phyloP scores from a whole-genome alignment of 2,888 invertebrate species.

The Cheilosia soror region DNA sequence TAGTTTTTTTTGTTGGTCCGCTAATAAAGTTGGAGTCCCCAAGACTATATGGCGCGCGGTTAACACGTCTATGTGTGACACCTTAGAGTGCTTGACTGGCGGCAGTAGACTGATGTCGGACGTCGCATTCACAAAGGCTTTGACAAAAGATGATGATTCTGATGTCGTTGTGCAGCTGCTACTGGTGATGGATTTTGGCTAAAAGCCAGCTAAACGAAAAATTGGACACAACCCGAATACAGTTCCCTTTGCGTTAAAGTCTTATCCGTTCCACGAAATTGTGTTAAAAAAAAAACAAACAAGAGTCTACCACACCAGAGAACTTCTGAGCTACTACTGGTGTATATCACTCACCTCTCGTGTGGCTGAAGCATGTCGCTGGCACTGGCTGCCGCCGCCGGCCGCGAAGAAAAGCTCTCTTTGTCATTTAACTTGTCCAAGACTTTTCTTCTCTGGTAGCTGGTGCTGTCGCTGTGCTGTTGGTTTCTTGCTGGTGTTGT shows the following conservation, averaged over 20 bases:
- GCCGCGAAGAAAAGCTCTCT: slow-evolving; percentile 64
- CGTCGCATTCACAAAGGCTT: slow-evolving; percentile 54
- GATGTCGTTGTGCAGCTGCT: slow-evolving; percentile 28
- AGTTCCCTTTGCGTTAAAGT: slow-evolving; percentile 52
- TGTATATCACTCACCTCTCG: slow-evolving; percentile 49
- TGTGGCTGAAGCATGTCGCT: slow-evolving; percentile 24
- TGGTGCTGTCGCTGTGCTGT: slow-evolving; percentile 5
- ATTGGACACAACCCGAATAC: slow-evolving; percentile 42
- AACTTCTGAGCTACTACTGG: slow-evolving; percentile 71
- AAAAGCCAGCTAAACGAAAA: slow-evolving; percentile 43
- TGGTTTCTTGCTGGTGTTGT: background rate
- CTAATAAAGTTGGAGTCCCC: slow-evolving; percentile 50
- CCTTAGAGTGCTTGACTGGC: slow-evolving; percentile 62
- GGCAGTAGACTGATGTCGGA: slow-evolving; percentile 55
- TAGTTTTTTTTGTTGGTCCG: slow-evolving; percentile 10
- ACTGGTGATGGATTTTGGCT: slow-evolving; percentile 51
- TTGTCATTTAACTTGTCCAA: slow-evolving; percentile 72
- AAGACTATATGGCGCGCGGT: slow-evolving; percentile 62
- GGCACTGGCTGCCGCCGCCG: slow-evolving; percentile 1
- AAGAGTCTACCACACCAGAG: slow-evolving; percentile 66
- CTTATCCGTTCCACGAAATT: slow-evolving; percentile 25
- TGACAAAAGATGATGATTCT: slow-evolving; percentile 60
- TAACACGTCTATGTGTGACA: slow-evolving; percentile 46
- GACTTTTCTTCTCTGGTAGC: slow-evolving; percentile 65
- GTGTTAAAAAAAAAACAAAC: slow-evolving; percentile 8